Percentiles rank a stretch among this genome's conserved stretches.
These are phyloP conservation scores for Spisula subtruncata DNA, from an alignment of 2,888 invertebrate species.

Conservation along the genomic window DNA sequence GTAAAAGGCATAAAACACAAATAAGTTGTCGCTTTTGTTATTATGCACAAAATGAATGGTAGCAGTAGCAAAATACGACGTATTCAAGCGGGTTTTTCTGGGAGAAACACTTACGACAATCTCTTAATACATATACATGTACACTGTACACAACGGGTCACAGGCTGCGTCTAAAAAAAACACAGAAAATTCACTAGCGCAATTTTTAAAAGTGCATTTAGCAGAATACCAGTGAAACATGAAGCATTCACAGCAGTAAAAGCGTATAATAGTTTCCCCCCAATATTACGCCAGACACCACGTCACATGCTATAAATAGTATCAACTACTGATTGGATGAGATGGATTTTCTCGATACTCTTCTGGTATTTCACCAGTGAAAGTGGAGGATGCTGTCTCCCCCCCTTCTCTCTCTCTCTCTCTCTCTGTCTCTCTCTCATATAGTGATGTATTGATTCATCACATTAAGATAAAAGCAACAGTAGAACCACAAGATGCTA, in stretches of 20 bases:
- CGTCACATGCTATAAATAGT: conserved; percentile 67
- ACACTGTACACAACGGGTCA: neutral
- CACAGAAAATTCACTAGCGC: neutral
- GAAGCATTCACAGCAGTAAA: neutral
- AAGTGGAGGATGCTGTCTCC: conserved; percentile 30
- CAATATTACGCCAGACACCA: conserved; percentile 58
- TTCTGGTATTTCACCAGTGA: conserved; percentile 35
- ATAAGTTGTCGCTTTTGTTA: conserved; percentile 43
- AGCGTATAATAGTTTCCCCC: conserved; percentile 9
- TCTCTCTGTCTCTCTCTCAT: too few relatives aligned
- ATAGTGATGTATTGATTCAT: conserved; percentile 22
- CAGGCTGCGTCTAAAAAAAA: conserved; percentile 8
- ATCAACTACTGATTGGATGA: conserved; percentile 41
- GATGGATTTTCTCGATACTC: conserved; percentile 36
- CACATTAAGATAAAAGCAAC: conserved; percentile 9
- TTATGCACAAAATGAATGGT: conserved; percentile 30
- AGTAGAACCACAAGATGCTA: conserved; percentile 10
- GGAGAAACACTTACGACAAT: neutral
- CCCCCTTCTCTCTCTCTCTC: too few relatives aligned
- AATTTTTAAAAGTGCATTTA: conserved; percentile 7
- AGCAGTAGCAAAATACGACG: too few relatives aligned
- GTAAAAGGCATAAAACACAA: conserved; percentile 45
- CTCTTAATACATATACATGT: neutral
- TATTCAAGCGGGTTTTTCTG: neutral
- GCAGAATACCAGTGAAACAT: neutral